A percentile compares a stretch with the other conserved stretches of the same genome.
phyloP scores from a whole-genome alignment of 2,113 vertebrate genomes.

The Echinops telfairi region DNA sequence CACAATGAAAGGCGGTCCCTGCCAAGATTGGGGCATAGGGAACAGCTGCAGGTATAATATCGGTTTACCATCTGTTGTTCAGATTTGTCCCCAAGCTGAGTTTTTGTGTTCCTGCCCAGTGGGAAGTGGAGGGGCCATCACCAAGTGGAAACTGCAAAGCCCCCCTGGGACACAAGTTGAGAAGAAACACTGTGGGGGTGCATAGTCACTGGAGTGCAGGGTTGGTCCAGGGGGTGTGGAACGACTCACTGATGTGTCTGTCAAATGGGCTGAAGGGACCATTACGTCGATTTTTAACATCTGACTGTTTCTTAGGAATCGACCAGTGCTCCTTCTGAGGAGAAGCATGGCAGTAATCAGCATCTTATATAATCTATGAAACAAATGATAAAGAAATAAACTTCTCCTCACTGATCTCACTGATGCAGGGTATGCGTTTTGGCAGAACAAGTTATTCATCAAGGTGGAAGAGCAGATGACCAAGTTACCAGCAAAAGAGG shows the following conservation, averaged over 20 bases:
- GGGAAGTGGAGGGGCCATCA: background rate
- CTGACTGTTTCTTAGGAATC: background rate
- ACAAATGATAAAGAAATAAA: fast-evolving
- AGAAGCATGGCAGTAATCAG: background rate
- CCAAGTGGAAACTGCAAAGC: background rate
- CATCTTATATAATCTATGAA: background rate
- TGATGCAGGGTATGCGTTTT: background rate
- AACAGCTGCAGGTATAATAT: fast-evolving
- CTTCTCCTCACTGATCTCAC: background rate
- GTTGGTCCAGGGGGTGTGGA: fast-evolving
- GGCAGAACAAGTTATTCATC: background rate
- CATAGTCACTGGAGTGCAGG: background rate
- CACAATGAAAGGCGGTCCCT: too few species aligned
- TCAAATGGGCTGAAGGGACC: background rate
- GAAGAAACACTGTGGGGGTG: background rate
- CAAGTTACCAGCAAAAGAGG: background rate
- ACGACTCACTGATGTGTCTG: background rate
- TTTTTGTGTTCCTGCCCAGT: background rate
- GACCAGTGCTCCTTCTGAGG: background rate
- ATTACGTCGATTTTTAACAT: too few species aligned
- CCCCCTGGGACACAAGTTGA: background rate
- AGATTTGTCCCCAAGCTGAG: background rate
- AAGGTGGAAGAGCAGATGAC: background rate
- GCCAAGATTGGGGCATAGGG: background rate
- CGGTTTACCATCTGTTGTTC: background rate